These are phyloP conservation scores for Phrynocephalus guinanensis DNA, from an alignment of 2,797 vertebrate species.

Conservation along the genomic window DNA sequence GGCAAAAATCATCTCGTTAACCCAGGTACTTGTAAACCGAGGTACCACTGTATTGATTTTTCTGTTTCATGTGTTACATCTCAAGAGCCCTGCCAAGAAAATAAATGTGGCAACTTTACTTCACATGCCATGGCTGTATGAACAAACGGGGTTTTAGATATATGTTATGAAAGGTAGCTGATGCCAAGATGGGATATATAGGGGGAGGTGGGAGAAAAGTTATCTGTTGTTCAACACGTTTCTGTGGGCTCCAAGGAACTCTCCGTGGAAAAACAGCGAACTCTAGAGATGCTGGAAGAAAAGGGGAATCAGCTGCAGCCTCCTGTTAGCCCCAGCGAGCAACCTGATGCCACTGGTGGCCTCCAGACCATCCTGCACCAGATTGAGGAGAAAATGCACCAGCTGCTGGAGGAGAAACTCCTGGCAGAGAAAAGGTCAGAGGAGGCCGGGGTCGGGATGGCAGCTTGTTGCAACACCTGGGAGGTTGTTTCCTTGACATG, in stretches of 20 bases:
- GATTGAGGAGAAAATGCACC: conserved; percentile 94
- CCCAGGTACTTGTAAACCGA: too few species aligned
- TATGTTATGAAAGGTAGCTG: background rate
- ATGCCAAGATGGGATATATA: background rate
- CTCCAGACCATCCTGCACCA: conserved; percentile 86
- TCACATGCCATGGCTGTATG: background rate
- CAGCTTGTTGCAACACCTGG: background rate
- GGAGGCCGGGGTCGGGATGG: conserved; percentile 16
- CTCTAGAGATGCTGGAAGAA: conserved; percentile 86
- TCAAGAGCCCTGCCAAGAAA: background rate
- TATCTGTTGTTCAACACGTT: background rate
- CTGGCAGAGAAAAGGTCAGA: conserved; percentile 88
- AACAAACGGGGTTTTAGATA: background rate
- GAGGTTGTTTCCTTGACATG: background rate
- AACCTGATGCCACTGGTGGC: conserved; percentile 73
- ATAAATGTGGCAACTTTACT: too few species aligned
- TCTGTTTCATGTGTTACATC: background rate
- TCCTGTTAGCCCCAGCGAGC: conserved; percentile 63
- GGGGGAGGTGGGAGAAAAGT: background rate
- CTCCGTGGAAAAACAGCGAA: conserved; percentile 91
- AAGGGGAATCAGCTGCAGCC: conserved; percentile 74
- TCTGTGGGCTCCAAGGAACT: conserved; percentile 82
- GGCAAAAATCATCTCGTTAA: too few species aligned
- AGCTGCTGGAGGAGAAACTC: conserved; percentile 90
- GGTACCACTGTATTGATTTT: background rate